Percentiles rank a stretch among this genome's conserved stretches.
Conservation (phyloP, 2,888 invertebrate genomes). For the Priocnemis perturbator region DNA sequence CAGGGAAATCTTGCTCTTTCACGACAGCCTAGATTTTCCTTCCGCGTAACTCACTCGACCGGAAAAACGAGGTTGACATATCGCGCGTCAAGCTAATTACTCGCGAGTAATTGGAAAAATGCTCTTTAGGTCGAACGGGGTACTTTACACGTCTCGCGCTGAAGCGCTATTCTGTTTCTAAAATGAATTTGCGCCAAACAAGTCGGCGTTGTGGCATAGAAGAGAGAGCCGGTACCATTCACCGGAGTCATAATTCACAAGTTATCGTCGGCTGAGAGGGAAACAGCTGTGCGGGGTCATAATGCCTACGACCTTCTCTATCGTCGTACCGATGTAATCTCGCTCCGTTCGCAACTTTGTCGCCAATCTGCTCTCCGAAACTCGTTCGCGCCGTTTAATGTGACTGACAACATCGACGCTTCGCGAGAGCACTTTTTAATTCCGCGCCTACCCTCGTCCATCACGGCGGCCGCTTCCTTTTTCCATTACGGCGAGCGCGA, state of each 20-base stretch:
- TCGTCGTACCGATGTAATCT: slow-evolving; percentile 19
- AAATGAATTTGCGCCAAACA: slow-evolving; percentile 6
- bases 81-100: too few species aligned
- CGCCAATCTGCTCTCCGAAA: slow-evolving; percentile 20
- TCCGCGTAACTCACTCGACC: too few species aligned
- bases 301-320: slow-evolving; percentile 10
- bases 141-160: too few species aligned
- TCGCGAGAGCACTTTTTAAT: too few species aligned
- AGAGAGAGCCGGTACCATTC: slow-evolving; percentile 6
- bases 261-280: slow-evolving; percentile 8
- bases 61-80: too few species aligned
- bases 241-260: slow-evolving; percentile 9
- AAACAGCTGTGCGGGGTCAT: slow-evolving; percentile 21
- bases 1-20: too few species aligned
- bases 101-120: too few species aligned
- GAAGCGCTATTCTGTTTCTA: background rate
- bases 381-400: too few species aligned
- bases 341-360: slow-evolving; percentile 23
- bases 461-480: background rate
- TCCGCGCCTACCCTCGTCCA: background rate
- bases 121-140: too few species aligned
- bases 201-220: background rate
- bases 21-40: too few species aligned
- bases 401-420: too few species aligned
- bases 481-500: background rate